phyloP scores from a whole-genome alignment of 1,140 invertebrate species.

The Ctenoplectra terminalis region DNA sequence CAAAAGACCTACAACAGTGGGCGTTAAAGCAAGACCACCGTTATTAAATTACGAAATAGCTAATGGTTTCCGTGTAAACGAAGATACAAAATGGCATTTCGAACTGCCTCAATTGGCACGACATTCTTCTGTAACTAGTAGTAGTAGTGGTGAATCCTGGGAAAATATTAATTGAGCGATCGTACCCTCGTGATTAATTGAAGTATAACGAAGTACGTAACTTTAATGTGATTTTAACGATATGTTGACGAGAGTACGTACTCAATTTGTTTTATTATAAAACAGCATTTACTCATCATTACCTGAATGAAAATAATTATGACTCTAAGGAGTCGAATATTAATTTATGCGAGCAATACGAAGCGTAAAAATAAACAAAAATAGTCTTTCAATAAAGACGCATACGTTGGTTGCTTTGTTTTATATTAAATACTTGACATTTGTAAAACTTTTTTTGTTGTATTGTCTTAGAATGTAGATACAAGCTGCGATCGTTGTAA shows the following conservation, averaged over 20 bases:
- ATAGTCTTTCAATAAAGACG: not conserved
- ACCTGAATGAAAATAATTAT: not conserved
- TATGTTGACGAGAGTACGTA: constrained; percentile 3
- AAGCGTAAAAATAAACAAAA: not conserved
- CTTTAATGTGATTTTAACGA: not conserved
- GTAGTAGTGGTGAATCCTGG: constrained; percentile 69
- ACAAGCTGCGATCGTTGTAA: constrained; percentile 12
- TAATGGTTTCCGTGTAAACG: constrained; percentile 51
- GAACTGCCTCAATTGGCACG: constrained; percentile 78
- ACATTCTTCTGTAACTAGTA: constrained; percentile 76
- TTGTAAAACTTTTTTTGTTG: not conserved
- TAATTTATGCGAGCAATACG: not conserved
- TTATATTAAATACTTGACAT: not conserved
- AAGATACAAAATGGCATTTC: constrained; percentile 80
- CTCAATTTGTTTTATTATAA: constrained; percentile 13
- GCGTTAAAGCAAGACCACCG: constrained; percentile 85
- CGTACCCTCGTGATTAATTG: constrained; percentile 22
- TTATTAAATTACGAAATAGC: constrained; percentile 70
- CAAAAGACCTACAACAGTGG: constrained; percentile 89
- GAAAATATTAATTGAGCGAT: constrained; percentile 59
- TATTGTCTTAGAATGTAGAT: constrained; percentile 14
- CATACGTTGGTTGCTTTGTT: not conserved
- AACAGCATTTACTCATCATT: constrained; percentile 4
- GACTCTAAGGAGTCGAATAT: not conserved
- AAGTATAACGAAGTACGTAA: not conserved